A percentile compares a stretch with the other conserved stretches of the same genome.
These are phyloP conservation scores for Melangyna quadrimaculata DNA, from an alignment of 2,888 invertebrate species.

Conservation along the genomic window DNA sequence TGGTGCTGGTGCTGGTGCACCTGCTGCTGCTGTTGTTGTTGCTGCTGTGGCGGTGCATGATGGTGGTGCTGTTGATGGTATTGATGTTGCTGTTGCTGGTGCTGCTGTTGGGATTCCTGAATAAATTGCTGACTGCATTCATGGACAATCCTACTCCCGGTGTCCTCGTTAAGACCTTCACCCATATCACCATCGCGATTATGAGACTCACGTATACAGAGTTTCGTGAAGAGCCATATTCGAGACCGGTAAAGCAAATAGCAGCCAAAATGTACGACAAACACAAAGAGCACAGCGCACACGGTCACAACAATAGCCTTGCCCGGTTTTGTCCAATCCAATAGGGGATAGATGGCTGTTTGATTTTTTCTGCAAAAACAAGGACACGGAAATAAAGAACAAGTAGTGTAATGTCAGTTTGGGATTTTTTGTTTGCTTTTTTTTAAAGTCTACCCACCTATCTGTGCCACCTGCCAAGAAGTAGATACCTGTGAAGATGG, in stretches of 20 bases:
- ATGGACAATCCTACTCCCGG: conserved; percentile 78
- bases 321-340: conserved; percentile 88
- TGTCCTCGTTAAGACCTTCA: conserved; percentile 79
- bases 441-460: conserved; percentile 81
- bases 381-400: conserved; percentile 47
- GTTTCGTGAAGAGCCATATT: conserved; percentile 80
- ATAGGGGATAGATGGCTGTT: conserved; percentile 87
- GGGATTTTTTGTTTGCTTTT: not conserved
- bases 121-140: conserved; percentile 77
- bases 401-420: conserved; percentile 14
- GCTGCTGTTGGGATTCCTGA: conserved; percentile 79
- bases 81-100: conserved; percentile 75
- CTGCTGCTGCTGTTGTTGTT: conserved; percentile 29
- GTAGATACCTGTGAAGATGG: conserved; percentile 87
- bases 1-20: conserved; percentile 56
- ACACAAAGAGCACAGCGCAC: conserved; percentile 83
- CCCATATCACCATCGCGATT: conserved; percentile 80
- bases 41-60: conserved; percentile 41
- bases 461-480: conserved; percentile 87
- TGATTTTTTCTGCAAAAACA: conserved; percentile 83
- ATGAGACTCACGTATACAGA: conserved; percentile 80
- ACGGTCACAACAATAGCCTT: conserved; percentile 83
- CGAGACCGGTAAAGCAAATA: conserved; percentile 83
- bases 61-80: conserved; percentile 60
- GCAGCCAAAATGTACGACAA: conserved; percentile 84